Percentiles rank a stretch among this genome's conserved stretches.
Conservation (phyloP, 2,888 invertebrate species). For the Coleophora deauratella region DNA sequence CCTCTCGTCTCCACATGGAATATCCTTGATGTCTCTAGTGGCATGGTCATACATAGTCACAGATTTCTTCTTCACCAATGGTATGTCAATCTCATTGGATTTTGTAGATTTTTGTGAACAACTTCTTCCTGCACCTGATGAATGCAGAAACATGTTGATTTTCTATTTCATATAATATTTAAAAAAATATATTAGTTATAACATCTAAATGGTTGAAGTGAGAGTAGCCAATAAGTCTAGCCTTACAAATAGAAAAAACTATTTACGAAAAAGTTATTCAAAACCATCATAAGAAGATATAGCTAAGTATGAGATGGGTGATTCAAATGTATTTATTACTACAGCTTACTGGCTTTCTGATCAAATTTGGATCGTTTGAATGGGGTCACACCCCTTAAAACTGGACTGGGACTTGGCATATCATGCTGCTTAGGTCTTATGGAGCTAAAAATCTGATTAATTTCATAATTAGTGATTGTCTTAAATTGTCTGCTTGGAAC, state of each 20-base stretch:
- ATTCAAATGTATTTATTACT: no score
- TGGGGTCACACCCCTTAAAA: slow-evolving; percentile 29
- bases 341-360: no score
- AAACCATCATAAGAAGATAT: no score
- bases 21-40: slow-evolving; percentile 40
- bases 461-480: slow-evolving; percentile 29
- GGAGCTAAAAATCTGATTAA: slow-evolving; percentile 32
- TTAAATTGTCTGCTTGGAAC: slow-evolving; percentile 19
- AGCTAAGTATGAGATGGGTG: no score
- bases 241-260: no score
- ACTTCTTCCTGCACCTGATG: no score
- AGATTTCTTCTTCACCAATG: slow-evolving; percentile 32
- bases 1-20: slow-evolving; percentile 30
- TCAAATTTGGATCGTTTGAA: slow-evolving; percentile 29
- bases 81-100: slow-evolving; percentile 20
- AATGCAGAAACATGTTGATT: no score
- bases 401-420: slow-evolving; percentile 26
- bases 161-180: no score
- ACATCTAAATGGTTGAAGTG: no score
- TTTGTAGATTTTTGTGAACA: slow-evolving; percentile 8
- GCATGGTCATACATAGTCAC: slow-evolving; percentile 53
- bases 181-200: no score
- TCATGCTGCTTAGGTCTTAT: slow-evolving; percentile 23
- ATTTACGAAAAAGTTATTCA: no score
- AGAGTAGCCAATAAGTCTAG: no score